Evolutionary conservation across 2,113 vertebrate species (phyloP).

Genomic region (Nettapus auritus): DNA sequence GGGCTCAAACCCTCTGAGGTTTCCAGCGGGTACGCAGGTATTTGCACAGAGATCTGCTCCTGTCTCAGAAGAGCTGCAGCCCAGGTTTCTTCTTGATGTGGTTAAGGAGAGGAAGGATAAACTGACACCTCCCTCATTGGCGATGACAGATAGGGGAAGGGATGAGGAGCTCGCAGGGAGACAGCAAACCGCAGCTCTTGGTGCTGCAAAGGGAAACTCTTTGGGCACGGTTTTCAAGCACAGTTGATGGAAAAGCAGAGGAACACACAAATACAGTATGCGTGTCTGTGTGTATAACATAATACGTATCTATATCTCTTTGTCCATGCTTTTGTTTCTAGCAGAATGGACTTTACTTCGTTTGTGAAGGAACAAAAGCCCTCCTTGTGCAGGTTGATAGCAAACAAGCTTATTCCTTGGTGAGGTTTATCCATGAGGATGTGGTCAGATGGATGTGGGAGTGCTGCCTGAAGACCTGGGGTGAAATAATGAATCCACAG

Average conservation of each 20-base stretch:
- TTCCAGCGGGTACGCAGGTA: background rate
- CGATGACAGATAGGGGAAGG: background rate
- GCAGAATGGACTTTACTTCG: background rate
- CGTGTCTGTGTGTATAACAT: background rate
- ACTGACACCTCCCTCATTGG: background rate
- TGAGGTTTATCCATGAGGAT: background rate
- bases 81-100: background rate
- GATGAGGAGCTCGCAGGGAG: fast-evolving
- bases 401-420: background rate
- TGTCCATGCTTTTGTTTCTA: background rate
- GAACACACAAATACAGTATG: background rate
- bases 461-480: background rate
- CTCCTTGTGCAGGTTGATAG: fast-evolving
- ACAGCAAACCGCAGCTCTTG: background rate
- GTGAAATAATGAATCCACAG: background rate
- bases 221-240: background rate
- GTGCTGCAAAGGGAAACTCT: background rate
- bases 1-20: background rate
- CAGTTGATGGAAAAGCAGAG: background rate
- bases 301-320: fast-evolving
- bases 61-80: background rate
- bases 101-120: background rate
- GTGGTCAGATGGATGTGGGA: background rate
- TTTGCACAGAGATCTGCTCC: background rate
- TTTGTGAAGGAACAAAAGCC: background rate